These are phyloP conservation scores for Halocynthia aurantium DNA, from an alignment of 23 tunicate genomes.

Conservation along the genomic window DNA sequence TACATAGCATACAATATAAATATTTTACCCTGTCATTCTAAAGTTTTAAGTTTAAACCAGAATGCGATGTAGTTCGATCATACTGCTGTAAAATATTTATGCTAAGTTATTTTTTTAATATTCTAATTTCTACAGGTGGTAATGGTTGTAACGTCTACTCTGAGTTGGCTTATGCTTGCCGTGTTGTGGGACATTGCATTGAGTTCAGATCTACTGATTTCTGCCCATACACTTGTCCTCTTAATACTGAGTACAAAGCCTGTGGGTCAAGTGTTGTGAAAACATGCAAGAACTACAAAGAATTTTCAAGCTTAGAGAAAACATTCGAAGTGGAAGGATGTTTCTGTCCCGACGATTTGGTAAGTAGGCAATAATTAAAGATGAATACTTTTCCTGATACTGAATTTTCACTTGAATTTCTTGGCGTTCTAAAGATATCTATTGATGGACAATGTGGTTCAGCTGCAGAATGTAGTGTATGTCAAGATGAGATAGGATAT, in stretches of 20 bases:
- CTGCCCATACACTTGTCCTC: conserved; percentile 69
- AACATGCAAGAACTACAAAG: conserved; percentile 93
- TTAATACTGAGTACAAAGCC: conserved; percentile 57
- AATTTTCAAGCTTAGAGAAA: conserved; percentile 22
- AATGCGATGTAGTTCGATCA: no score
- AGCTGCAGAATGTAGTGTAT: conserved; percentile 56
- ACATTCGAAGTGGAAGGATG: conserved; percentile 81
- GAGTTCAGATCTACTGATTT: conserved; percentile 79
- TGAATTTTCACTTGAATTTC: background rate
- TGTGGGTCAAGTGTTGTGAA: conserved; percentile 63
- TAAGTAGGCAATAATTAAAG: conserved; percentile 1
- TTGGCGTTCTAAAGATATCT: conserved; percentile 6
- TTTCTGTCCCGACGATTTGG: conserved; percentile 91
- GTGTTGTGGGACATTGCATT: conserved; percentile 63
- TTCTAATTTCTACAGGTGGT: conserved; percentile 48
- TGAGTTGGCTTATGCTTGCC: conserved; percentile 65
- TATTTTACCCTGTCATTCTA: no score
- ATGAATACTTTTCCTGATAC: background rate
- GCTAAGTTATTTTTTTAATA: background rate
- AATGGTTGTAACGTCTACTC: conserved; percentile 57
- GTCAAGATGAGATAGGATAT: conserved; percentile 54
- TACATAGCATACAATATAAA: background rate
- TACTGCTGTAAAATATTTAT: no score
- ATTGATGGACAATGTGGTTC: conserved; percentile 65
- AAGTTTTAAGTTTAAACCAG: no score